Conservation (phyloP, 2,888 invertebrate genomes). For the Agonopterix alstromeriana region DNA sequence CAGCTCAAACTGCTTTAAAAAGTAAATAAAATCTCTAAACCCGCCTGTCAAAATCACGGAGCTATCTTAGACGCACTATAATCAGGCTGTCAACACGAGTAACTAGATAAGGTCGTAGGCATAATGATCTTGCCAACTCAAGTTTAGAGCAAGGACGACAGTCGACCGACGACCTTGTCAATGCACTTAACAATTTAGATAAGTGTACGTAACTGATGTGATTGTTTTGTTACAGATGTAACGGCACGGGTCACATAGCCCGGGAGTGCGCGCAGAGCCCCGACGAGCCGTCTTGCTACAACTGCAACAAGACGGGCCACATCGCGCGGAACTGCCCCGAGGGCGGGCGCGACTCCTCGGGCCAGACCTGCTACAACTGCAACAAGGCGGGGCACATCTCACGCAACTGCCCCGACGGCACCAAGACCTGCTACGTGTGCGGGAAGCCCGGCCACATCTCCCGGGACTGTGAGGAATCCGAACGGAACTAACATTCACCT, state of each 20-base stretch:
- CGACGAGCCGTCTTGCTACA: constrained; percentile 93
- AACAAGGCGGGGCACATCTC: constrained; percentile 95
- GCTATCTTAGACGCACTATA: too few species aligned
- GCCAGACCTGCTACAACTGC: constrained; percentile 94
- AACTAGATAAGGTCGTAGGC: too few species aligned
- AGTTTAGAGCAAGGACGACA: too few species aligned
- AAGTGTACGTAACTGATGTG: not conserved
- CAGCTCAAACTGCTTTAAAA: too few species aligned
- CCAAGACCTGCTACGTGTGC: constrained; percentile 94
- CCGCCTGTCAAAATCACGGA: too few species aligned
- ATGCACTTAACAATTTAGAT: too few species aligned
- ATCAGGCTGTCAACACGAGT: too few species aligned
- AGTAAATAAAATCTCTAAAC: too few species aligned
- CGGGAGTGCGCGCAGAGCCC: constrained; percentile 92
- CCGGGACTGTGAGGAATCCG: constrained; percentile 91
- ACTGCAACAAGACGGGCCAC: constrained; percentile 96
- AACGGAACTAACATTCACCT: constrained; percentile 75
- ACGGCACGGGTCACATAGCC: constrained; percentile 94
- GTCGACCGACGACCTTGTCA: too few species aligned
- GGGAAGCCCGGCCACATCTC: constrained; percentile 94
- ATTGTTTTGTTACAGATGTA: constrained; percentile 79
- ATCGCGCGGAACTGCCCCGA: constrained; percentile 92
- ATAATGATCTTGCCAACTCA: too few species aligned
- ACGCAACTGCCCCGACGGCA: constrained; percentile 89
- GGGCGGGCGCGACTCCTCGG: constrained; percentile 81